Conservation (phyloP, 2,888 invertebrate genomes). For the Dastarcus helophoroides region DNA sequence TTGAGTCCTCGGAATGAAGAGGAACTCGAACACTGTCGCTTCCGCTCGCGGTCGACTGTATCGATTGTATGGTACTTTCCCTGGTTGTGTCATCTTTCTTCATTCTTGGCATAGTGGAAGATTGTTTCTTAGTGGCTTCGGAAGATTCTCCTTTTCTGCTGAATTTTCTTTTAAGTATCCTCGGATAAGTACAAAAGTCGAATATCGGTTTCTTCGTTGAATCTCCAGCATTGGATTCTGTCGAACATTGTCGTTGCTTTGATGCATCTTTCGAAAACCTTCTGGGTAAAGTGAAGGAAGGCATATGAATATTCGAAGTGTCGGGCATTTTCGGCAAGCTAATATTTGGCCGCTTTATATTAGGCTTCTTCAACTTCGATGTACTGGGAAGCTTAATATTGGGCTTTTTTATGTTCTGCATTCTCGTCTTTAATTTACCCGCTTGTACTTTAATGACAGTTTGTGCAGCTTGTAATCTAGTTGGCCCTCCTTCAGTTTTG, state of each 20-base stretch:
- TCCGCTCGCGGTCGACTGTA: constrained; percentile 12
- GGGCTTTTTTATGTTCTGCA: constrained; percentile 42
- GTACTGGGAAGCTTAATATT: constrained; percentile 48
- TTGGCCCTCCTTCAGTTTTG: constrained; percentile 26
- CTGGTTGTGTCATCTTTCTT: constrained; percentile 3
- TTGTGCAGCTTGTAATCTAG: constrained; percentile 53
- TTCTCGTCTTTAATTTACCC: constrained; percentile 51
- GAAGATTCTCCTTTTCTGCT: too few species aligned
- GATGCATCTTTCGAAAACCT: constrained; percentile 31
- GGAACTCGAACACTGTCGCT: constrained; percentile 29
- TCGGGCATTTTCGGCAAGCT: constrained; percentile 48
- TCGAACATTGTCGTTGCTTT: constrained; percentile 36
- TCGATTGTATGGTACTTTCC: too few species aligned
- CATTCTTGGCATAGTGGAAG: constrained; percentile 5
- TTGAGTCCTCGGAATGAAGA: constrained; percentile 31
- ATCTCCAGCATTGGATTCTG: constrained; percentile 42
- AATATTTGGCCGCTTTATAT: constrained; percentile 34
- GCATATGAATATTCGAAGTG: constrained; percentile 43
- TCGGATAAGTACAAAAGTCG: constrained; percentile 68
- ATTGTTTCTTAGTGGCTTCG: constrained; percentile 11
- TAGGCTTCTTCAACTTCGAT: constrained; percentile 40
- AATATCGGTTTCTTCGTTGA: constrained; percentile 48
- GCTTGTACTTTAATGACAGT: constrained; percentile 59
- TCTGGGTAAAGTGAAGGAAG: constrained; percentile 39
- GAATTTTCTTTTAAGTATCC: constrained; percentile 46